phyloP scores from a whole-genome alignment of 1,140 invertebrate genomes.

The Saccostrea glomerata region DNA sequence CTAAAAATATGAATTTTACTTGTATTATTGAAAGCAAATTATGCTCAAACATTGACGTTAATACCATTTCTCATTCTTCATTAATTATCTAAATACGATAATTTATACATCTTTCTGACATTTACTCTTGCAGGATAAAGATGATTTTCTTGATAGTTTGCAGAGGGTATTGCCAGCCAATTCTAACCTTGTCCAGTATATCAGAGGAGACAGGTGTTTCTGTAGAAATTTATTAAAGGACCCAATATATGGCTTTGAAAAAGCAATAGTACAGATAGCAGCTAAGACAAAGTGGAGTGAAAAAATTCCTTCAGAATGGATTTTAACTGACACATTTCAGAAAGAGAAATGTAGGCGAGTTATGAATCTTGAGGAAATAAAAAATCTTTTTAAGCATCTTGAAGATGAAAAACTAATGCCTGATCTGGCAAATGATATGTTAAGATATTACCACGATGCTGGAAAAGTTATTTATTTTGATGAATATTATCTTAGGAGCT shows the following conservation, averaged over 20 bases:
- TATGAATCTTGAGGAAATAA: not conserved
- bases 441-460: not conserved
- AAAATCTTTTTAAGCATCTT: not conserved
- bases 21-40: no score
- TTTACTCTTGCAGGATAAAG: not conserved
- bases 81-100: no score
- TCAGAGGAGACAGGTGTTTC: not conserved
- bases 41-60: no score
- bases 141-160: not conserved
- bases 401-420: not conserved
- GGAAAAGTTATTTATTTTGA: not conserved
- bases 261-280: not conserved
- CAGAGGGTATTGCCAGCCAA: not conserved
- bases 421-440: not conserved
- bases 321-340: not conserved
- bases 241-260: not conserved
- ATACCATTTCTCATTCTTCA: no score
- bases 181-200: not conserved
- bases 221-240: not conserved
- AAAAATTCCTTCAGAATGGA: not conserved
- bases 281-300: not conserved
- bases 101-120: no score
- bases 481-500: not conserved
- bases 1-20: no score
- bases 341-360: not conserved